Conservation (phyloP, 2,797 vertebrate species). For the Acipenser transmontanus region DNA sequence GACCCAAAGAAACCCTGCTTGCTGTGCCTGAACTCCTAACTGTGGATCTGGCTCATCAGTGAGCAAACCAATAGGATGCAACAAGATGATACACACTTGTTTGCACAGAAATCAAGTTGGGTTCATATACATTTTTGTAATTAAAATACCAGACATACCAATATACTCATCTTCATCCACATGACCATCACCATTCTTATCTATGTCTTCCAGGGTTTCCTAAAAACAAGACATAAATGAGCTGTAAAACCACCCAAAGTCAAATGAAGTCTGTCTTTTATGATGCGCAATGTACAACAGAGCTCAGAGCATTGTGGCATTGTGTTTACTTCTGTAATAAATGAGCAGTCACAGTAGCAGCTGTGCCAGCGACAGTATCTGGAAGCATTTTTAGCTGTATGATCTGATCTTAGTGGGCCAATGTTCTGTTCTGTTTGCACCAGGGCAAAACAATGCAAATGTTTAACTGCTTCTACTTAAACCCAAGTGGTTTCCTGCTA, state of each 20-base stretch:
- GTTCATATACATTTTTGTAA: neutral
- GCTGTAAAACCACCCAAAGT: slow-evolving; percentile 26
- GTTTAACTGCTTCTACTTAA: too few species aligned
- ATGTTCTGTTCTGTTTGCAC: too few species aligned
- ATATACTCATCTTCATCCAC: slow-evolving; percentile 97
- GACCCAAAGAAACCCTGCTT: too few species aligned
- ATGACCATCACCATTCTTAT: slow-evolving; percentile 87
- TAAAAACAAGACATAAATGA: slow-evolving; percentile 41
- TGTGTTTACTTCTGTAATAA: neutral
- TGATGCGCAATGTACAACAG: slow-evolving; percentile 33
- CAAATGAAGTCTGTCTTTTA: slow-evolving; percentile 26
- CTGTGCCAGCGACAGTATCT: slow-evolving; percentile 9
- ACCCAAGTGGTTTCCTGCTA: too few species aligned
- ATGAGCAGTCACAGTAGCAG: slow-evolving; percentile 3
- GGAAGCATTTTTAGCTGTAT: slow-evolving; percentile 13
- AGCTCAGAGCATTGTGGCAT: neutral
- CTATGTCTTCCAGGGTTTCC: slow-evolving; percentile 98
- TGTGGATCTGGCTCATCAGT: too few species aligned
- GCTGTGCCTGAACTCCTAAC: too few species aligned
- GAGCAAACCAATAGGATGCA: too few species aligned
- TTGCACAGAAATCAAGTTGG: too few species aligned
- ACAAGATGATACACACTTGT: too few species aligned
- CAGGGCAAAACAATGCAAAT: too few species aligned
- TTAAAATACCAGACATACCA: slow-evolving; percentile 60
- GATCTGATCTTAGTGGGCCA: slow-evolving; percentile 3